Conservation (phyloP, 2,797 vertebrate genomes). For the Pangasius larnaudii region DNA sequence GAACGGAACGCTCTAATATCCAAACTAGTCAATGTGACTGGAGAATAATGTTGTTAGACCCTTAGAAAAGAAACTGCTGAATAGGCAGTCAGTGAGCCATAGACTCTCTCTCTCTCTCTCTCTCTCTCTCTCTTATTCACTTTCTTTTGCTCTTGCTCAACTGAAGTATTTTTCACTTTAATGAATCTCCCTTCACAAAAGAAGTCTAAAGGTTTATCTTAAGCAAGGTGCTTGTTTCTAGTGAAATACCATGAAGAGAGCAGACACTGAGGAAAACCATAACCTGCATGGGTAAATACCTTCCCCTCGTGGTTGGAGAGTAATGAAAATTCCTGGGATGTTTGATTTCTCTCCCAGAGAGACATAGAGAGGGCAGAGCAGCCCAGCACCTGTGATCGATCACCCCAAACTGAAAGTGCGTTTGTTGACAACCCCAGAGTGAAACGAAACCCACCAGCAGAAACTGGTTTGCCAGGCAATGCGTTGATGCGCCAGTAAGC, state of each 20-base stretch:
- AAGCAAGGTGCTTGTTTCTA: constrained; percentile 49
- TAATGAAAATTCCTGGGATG: constrained; percentile 67
- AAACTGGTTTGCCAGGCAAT: constrained; percentile 8
- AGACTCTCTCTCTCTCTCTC: constrained; percentile 29
- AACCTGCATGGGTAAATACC: constrained; percentile 47
- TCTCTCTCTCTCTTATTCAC: neutral
- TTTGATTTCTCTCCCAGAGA: constrained; percentile 66
- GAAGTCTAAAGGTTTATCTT: constrained; percentile 44
- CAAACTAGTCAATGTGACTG: constrained; percentile 60
- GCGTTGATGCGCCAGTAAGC: constrained; percentile 21
- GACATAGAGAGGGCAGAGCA: constrained; percentile 63
- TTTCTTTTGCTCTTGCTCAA: constrained; percentile 38
- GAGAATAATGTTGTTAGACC: constrained; percentile 58
- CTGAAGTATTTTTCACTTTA: constrained; percentile 56
- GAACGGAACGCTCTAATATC: constrained; percentile 65
- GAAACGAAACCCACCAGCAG: constrained; percentile 22
- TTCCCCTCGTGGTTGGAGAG: constrained; percentile 48
- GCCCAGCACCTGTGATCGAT: constrained; percentile 71
- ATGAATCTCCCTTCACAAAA: constrained; percentile 40
- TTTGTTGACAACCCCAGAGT: constrained; percentile 64
- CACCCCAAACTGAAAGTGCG: constrained; percentile 68
- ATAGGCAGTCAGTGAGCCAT: constrained; percentile 60
- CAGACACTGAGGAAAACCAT: constrained; percentile 14
- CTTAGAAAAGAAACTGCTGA: constrained; percentile 60
- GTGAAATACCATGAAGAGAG: constrained; percentile 39